Conservation (phyloP, 2,797 vertebrate genomes). For the Sylvilagus floridanus region DNA sequence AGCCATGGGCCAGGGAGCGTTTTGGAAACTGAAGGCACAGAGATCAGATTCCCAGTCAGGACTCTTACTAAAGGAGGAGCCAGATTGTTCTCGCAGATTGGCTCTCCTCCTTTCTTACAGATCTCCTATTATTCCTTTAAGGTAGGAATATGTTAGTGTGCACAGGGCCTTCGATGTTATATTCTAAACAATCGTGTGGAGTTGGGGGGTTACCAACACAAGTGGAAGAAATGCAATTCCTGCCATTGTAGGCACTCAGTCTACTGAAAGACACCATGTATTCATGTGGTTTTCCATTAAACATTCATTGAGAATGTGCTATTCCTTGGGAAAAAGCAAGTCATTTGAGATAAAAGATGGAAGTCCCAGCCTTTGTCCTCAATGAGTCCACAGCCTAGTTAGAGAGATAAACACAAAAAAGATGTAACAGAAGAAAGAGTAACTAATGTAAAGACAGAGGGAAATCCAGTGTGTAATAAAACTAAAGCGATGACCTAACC, state of each 20-base stretch:
- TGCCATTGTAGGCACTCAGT: not conserved
- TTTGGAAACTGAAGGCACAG: not conserved
- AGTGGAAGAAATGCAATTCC: not conserved
- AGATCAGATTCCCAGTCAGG: not conserved
- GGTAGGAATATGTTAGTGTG: not conserved
- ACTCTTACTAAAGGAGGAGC: not conserved
- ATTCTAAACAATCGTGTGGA: not conserved
- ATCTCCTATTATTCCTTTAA: not conserved
- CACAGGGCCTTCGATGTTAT: not conserved
- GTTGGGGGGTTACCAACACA: not conserved
- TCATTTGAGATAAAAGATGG: not conserved
- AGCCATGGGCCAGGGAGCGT: too few relatives aligned
- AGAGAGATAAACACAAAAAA: not conserved
- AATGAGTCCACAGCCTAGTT: too few relatives aligned
- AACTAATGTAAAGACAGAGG: not conserved
- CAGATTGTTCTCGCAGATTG: not conserved
- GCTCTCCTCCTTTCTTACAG: not conserved
- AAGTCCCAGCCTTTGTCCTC: not conserved
- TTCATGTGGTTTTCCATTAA: too few relatives aligned
- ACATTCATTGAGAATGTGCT: not conserved
- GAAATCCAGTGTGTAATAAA: not conserved
- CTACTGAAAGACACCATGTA: not conserved
- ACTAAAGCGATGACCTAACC: not conserved
- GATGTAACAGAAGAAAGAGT: accelerated
- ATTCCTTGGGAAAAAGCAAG: accelerated